Percentiles rank a stretch among this genome's conserved stretches.
These are phyloP conservation scores for Drosophila baimaii DNA, from an alignment of 1,140 invertebrate species.

Conservation along the genomic window DNA sequence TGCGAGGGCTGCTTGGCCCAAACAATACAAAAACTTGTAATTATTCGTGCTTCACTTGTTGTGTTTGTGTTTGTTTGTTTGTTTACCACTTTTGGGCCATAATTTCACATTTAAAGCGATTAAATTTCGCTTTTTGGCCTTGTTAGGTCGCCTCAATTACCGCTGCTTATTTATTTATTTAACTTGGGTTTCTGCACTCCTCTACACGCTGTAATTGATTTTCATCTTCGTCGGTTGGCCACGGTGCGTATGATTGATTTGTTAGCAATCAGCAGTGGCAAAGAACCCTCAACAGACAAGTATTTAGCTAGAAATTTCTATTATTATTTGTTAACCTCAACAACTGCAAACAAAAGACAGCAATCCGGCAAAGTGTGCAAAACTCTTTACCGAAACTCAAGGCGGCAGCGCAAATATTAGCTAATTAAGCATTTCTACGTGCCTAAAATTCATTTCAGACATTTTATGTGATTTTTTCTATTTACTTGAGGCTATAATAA, in stretches of 20 bases:
- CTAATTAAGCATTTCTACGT: constrained; percentile 76
- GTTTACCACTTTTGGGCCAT: constrained; percentile 48
- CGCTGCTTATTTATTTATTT: constrained; percentile 49
- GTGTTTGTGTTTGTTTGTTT: constrained; percentile 29
- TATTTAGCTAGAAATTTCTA: constrained; percentile 50
- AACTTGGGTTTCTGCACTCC: constrained; percentile 20
- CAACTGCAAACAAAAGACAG: constrained; percentile 35
- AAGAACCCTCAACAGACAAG: constrained; percentile 20
- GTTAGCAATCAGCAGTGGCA: constrained; percentile 12
- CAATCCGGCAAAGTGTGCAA: constrained; percentile 40
- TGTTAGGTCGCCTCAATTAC: constrained; percentile 59
- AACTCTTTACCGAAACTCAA: constrained; percentile 45
- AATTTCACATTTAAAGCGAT: constrained; percentile 80
- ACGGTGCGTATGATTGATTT: constrained; percentile 57
- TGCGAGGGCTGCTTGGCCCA: constrained; percentile 6
- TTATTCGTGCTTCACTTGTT: constrained; percentile 54
- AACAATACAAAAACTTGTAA: constrained; percentile 35
- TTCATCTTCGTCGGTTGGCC: constrained; percentile 12
- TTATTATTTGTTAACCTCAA: constrained; percentile 49
- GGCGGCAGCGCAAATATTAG: constrained; percentile 66
- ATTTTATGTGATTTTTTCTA: constrained; percentile 36
- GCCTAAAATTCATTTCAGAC: constrained; percentile 27
- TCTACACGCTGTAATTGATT: constrained; percentile 48
- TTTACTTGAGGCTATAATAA: constrained; percentile 61
- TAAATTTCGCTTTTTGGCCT: constrained; percentile 75